These are phyloP conservation scores for Babylonia areolata DNA, from an alignment of 1,140 invertebrate genomes.

Conservation along the genomic window DNA sequence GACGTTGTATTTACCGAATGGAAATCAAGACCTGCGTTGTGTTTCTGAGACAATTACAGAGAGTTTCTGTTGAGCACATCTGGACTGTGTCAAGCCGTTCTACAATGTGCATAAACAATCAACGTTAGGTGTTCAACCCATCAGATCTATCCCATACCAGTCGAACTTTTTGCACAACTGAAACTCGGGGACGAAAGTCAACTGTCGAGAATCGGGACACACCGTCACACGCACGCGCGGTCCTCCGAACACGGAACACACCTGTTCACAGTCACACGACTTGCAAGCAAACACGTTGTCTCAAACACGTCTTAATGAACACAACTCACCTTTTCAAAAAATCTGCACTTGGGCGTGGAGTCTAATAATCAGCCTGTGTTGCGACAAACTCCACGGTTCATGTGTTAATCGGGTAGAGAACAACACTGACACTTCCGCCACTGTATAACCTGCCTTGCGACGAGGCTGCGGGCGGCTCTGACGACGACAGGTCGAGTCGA, in stretches of 20 bases:
- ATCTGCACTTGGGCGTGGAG: too few species aligned
- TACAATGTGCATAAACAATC: too few species aligned
- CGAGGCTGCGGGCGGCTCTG: neutral
- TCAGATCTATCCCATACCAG: too few species aligned
- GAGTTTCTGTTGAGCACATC: too few species aligned
- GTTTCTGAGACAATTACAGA: too few species aligned
- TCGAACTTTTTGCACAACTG: too few species aligned
- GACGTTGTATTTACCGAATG: too few species aligned
- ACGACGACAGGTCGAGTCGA: neutral
- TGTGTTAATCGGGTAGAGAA: neutral
- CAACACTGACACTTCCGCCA: neutral
- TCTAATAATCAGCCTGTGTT: too few species aligned
- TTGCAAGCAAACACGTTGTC: neutral
- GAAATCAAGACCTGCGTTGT: too few species aligned
- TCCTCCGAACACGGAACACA: neutral
- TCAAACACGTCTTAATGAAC: neutral
- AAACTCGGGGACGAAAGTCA: too few species aligned
- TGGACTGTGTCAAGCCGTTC: too few species aligned
- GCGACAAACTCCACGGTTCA: neutral
- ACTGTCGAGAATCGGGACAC: neutral
- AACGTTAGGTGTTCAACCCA: too few species aligned
- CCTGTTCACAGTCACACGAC: neutral
- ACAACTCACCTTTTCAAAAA: conserved; percentile 1
- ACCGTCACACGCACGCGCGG: neutral
- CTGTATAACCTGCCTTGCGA: neutral